These are phyloP conservation scores for Burhinus bistriatus DNA, from an alignment of 2,113 vertebrate species.

Conservation along the genomic window DNA sequence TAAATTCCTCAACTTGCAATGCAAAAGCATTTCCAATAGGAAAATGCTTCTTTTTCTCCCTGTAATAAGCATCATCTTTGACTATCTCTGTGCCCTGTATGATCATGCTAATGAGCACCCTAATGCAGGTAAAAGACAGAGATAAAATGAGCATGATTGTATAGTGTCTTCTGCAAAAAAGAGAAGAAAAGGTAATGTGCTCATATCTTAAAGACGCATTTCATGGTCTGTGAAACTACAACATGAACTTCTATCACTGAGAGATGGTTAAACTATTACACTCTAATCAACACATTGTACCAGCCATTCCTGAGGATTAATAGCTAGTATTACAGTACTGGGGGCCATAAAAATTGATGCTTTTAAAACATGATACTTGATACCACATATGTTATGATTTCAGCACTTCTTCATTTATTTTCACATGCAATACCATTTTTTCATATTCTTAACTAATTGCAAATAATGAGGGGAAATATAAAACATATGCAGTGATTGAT, in stretches of 20 bases:
- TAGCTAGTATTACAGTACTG: neutral
- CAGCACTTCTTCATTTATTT: neutral
- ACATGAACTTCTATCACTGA: constrained; percentile 26
- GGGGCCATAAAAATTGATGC: neutral
- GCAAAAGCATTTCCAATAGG: neutral
- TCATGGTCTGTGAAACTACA: constrained; percentile 62
- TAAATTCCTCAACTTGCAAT: neutral
- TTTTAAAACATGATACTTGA: neutral
- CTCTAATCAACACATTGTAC: constrained; percentile 3
- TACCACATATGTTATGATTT: neutral
- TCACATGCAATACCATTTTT: neutral
- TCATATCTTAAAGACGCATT: constrained; percentile 63
- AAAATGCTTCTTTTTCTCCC: neutral
- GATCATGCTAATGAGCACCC: neutral
- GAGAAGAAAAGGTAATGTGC: neutral
- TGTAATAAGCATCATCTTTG: neutral
- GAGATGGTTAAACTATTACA: constrained; percentile 59
- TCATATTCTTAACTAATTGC: neutral
- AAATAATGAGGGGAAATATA: neutral
- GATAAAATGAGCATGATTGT: neutral
- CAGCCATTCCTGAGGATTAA: constrained; percentile 23
- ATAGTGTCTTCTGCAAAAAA: neutral
- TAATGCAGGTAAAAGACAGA: neutral
- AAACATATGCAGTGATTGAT: neutral
- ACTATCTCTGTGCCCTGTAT: neutral